These are phyloP conservation scores for Pongo pygmaeus DNA, from an alignment of 2,113 vertebrate genomes.

Conservation along the genomic window DNA sequence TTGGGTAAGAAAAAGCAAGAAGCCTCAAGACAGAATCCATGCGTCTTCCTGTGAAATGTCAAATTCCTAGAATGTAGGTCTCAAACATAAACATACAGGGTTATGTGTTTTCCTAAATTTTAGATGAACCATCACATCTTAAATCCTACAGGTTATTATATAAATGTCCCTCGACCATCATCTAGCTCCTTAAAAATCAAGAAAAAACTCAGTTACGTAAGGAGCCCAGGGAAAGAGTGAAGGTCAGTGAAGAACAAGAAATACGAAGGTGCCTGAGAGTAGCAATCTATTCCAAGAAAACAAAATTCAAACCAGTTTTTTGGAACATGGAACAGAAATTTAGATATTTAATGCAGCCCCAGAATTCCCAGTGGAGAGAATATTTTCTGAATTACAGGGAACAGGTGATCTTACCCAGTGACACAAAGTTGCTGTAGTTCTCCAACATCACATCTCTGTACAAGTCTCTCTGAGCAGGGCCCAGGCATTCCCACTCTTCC, in stretches of 20 bases:
- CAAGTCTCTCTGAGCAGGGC: background rate
- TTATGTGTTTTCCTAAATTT: background rate
- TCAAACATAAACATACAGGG: background rate
- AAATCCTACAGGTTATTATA: background rate
- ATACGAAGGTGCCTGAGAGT: background rate
- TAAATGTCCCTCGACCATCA: background rate
- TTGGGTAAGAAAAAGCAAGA: background rate
- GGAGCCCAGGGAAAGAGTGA: background rate
- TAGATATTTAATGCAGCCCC: background rate
- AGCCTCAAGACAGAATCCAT: background rate
- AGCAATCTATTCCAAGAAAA: background rate
- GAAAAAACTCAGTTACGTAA: background rate
- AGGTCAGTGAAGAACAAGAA: background rate
- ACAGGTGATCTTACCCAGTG: background rate
- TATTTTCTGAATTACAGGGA: background rate
- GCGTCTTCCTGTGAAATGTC: background rate
- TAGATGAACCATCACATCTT: background rate
- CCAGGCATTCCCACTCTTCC: background rate
- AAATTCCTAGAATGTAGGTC: background rate
- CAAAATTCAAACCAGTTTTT: background rate
- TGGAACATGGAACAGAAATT: background rate
- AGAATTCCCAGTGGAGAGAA: background rate
- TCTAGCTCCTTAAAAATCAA: background rate
- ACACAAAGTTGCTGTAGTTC: background rate
- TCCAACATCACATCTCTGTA: conserved; percentile 36